Conservation (phyloP, 2,888 invertebrate species). For the Sarcophaga caerulescens region DNA sequence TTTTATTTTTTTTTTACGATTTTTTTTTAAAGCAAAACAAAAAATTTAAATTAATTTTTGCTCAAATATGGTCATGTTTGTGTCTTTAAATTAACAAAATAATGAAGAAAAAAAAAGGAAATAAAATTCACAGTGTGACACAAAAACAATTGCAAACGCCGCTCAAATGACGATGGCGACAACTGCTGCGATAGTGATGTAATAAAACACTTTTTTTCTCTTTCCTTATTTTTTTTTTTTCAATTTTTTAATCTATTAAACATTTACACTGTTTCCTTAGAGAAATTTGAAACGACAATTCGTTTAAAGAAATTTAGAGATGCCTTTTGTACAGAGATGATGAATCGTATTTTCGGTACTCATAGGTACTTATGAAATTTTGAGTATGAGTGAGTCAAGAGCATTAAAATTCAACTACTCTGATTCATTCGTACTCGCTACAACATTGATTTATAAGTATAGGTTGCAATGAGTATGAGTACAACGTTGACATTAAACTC, state of each 20-base stretch:
- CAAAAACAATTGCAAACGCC: constrained; percentile 46
- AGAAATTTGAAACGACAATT: not conserved
- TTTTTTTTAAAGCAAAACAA: not conserved
- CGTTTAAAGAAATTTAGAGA: too few species aligned
- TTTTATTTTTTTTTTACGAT: constrained; percentile 13
- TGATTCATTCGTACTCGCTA: too few species aligned
- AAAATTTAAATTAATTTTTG: constrained; percentile 51
- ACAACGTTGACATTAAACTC: too few species aligned
- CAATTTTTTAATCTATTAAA: not conserved
- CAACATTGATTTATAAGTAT: too few species aligned
- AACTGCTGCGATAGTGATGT: constrained; percentile 16
- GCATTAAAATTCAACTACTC: too few species aligned
- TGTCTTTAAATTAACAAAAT: not conserved
- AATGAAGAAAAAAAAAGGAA: not conserved
- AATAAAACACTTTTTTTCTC: too few species aligned
- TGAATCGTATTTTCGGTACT: too few species aligned
- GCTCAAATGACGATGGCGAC: constrained; percentile 2
- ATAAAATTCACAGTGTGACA: not conserved
- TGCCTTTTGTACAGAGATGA: too few species aligned
- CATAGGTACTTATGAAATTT: too few species aligned
- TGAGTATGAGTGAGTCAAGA: too few species aligned
- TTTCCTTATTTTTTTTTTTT: too few species aligned
- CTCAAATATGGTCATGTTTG: constrained; percentile 74
- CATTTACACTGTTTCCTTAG: constrained; percentile 17
- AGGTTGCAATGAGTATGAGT: too few species aligned